Percentiles rank a stretch among this genome's conserved stretches.
phyloP scores from a whole-genome alignment of 2,888 invertebrate genomes.

The Pammene aurita region DNA sequence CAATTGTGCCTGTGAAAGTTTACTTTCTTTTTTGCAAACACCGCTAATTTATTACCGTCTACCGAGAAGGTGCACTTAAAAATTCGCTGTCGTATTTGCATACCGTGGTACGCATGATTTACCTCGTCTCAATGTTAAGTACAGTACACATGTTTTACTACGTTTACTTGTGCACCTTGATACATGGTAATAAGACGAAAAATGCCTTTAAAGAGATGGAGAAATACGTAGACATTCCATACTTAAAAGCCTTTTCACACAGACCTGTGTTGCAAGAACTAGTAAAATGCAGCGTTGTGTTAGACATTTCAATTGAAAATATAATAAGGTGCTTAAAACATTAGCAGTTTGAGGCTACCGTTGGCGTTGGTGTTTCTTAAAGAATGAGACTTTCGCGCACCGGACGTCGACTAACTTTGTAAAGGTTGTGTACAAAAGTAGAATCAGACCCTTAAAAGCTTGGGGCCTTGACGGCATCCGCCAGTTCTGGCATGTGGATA shows the following conservation, averaged over 20 bases:
- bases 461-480: slow-evolving; percentile 68
- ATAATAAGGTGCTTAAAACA: too few species aligned
- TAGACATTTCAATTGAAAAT: neutral
- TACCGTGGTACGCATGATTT: slow-evolving; percentile 26
- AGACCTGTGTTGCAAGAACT: neutral
- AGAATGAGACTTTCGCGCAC: neutral
- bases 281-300: neutral
- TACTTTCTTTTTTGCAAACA: slow-evolving; percentile 67
- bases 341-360: too few species aligned
- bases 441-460: slow-evolving; percentile 55
- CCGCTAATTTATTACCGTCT: slow-evolving; percentile 53
- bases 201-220: neutral
- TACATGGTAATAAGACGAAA: neutral
- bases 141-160: neutral
- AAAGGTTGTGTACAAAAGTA: slow-evolving; percentile 41
- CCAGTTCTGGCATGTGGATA: slow-evolving; percentile 51
- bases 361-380: too few species aligned
- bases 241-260: neutral
- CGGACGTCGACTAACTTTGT: slow-evolving; percentile 12
- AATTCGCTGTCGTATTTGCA: slow-evolving; percentile 35
- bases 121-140: slow-evolving; percentile 7
- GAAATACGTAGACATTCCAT: neutral
- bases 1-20: slow-evolving; percentile 61
- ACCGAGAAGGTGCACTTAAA: slow-evolving; percentile 33
- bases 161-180: neutral